Percentiles rank a stretch among this genome's conserved stretches.
Conservation (phyloP, 2,888 invertebrate species). For the Gortyna flavago region DNA sequence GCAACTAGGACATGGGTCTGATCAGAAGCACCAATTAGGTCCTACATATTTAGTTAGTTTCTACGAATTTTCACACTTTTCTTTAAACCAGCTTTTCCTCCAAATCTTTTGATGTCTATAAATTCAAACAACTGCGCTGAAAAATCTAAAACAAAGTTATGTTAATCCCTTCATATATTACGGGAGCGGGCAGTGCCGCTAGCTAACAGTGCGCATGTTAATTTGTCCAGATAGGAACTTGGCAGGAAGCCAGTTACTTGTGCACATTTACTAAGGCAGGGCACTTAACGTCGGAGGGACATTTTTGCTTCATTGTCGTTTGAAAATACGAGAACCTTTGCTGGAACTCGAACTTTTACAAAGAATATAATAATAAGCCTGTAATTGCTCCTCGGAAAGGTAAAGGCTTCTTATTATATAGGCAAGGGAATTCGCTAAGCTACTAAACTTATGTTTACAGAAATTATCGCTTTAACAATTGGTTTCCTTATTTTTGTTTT, state of each 20-base stretch:
- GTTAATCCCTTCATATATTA: slow-evolving; percentile 25
- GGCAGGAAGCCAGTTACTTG: slow-evolving; percentile 50
- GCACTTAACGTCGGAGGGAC: slow-evolving; percentile 8
- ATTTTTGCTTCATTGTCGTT: slow-evolving; percentile 8
- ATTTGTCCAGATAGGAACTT: slow-evolving; percentile 58
- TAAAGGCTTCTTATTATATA: slow-evolving; percentile 9
- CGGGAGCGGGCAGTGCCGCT: slow-evolving; percentile 26
- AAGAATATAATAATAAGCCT: slow-evolving; percentile 5
- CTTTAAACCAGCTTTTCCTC: background rate
- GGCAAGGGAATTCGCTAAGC: slow-evolving; percentile 7
- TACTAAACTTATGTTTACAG: background rate
- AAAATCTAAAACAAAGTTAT: slow-evolving; percentile 26
- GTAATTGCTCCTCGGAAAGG: background rate
- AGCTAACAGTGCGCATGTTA: slow-evolving; percentile 48
- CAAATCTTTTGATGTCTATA: background rate
- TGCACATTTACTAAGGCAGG: slow-evolving; percentile 18
- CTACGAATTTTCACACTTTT: background rate
- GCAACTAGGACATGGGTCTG: background rate
- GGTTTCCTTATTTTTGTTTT: background rate
- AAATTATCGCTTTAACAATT: background rate
- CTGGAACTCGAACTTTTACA: slow-evolving; percentile 4
- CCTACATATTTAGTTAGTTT: background rate
- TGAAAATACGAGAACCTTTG: background rate
- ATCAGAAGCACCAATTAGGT: background rate
- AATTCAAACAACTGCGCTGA: background rate